Evolutionary conservation across 2,888 invertebrate genomes (phyloP).

Genomic region (Hirtodrosophila confusa): DNA sequence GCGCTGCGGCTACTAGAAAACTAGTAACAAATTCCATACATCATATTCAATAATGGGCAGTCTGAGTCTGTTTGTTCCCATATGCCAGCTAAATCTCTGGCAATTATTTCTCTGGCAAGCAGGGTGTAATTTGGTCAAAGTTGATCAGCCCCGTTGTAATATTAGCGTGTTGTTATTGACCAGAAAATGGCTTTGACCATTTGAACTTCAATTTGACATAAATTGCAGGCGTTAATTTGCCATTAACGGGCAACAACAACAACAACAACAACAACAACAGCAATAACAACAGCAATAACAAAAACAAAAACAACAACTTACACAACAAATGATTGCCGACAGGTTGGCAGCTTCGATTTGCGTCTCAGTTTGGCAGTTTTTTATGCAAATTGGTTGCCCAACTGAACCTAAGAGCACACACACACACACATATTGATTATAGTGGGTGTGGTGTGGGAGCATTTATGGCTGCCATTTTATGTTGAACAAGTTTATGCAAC

Average conservation of each 20-base stretch:
- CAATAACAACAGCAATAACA: constrained; percentile 16
- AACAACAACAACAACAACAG: constrained; percentile 16
- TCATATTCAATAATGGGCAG: constrained; percentile 23
- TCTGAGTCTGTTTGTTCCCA: constrained; percentile 6
- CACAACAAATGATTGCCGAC: constrained; percentile 39
- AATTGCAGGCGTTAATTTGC: constrained; percentile 64
- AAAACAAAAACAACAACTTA: constrained; percentile 10
- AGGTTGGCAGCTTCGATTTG: constrained; percentile 53
- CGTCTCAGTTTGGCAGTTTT: constrained; percentile 18
- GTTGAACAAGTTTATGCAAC: constrained; percentile 39
- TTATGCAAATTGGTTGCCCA: constrained; percentile 51
- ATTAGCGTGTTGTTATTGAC: constrained; percentile 1
- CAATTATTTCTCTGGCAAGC: no score
- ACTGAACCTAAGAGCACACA: constrained; percentile 26
- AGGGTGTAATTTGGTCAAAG: constrained; percentile 1
- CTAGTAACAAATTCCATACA: constrained; percentile 50
- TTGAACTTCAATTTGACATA: constrained; percentile 56
- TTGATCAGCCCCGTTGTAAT: background rate
- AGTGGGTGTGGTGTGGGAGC: constrained; percentile 22
- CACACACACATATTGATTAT: constrained; percentile 44
- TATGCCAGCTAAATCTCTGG: background rate
- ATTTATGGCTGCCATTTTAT: constrained; percentile 50
- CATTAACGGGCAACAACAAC: constrained; percentile 47
- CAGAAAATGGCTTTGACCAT: constrained; percentile 33
- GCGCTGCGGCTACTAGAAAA: background rate